Evolutionary conservation across 2,113 vertebrate species (phyloP).

Genomic region (Psephotus haematonotus): DNA sequence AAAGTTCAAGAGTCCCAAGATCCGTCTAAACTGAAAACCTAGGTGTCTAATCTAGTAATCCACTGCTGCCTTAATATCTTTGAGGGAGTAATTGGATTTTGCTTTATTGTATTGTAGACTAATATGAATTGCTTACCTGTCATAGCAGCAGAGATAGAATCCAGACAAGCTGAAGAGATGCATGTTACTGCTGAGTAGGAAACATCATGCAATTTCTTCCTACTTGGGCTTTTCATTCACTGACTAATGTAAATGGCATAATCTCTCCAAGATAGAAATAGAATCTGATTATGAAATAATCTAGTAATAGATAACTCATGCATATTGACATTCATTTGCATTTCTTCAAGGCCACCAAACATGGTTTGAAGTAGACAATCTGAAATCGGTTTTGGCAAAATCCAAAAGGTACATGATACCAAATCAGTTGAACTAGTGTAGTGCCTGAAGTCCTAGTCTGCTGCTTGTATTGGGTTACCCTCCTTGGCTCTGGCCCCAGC

Average conservation of each 20-base stretch:
- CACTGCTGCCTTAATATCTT: not conserved
- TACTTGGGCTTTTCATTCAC: not conserved
- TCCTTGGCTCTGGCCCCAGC: not conserved
- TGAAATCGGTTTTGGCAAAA: not conserved
- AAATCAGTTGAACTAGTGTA: not conserved
- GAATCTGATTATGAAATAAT: not conserved
- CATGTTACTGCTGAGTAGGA: not conserved
- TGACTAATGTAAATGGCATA: not conserved
- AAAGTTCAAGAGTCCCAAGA: not conserved
- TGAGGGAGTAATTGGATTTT: not conserved
- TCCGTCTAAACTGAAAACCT: not conserved
- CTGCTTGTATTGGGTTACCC: not conserved
- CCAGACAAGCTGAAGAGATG: not conserved
- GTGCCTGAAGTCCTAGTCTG: fast-evolving
- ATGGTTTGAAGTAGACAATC: not conserved
- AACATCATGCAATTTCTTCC: not conserved
- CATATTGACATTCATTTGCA: not conserved
- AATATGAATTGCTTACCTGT: not conserved
- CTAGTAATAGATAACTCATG: not conserved
- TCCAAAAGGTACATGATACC: fast-evolving
- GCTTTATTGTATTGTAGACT: not conserved
- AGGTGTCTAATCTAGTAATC: not conserved
- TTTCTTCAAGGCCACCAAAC: not conserved
- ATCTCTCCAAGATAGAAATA: not conserved
- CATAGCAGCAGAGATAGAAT: not conserved